These are phyloP conservation scores for Coccyzus lansbergi DNA, from an alignment of 2,797 vertebrate species.

Conservation along the genomic window DNA sequence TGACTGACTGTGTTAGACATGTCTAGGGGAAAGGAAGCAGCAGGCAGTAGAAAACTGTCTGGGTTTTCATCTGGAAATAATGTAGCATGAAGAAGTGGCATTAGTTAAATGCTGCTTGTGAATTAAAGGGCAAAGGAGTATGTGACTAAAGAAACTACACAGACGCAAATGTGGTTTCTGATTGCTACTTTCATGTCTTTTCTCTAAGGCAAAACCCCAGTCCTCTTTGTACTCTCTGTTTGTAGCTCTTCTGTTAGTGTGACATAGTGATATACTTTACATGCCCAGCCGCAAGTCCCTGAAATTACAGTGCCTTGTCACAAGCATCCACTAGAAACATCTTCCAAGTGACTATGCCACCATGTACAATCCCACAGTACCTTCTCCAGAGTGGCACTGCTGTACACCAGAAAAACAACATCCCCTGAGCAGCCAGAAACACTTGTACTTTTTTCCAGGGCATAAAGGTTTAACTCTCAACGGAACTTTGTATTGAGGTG, in stretches of 20 bases:
- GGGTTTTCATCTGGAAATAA: neutral
- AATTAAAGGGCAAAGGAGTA: neutral
- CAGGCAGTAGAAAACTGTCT: neutral
- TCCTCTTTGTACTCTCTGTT: neutral
- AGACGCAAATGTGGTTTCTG: rapidly evolving
- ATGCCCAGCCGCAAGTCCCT: rapidly evolving
- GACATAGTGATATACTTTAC: neutral
- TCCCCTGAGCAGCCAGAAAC: neutral
- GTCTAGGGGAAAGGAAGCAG: neutral
- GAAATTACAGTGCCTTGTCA: neutral
- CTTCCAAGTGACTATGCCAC: neutral
- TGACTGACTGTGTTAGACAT: neutral
- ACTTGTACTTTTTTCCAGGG: neutral
- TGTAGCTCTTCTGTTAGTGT: neutral
- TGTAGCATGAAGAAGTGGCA: neutral
- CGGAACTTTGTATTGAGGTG: neutral
- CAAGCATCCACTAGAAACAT: neutral
- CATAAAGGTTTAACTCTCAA: neutral
- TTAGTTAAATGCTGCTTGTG: neutral
- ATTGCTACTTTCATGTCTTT: neutral
- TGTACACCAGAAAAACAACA: neutral
- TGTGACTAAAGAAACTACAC: neutral
- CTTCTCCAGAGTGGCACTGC: neutral
- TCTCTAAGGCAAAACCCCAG: neutral
- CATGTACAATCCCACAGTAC: rapidly evolving